Conservation (phyloP, 2,113 vertebrate genomes). For the Eublepharis macularius region DNA sequence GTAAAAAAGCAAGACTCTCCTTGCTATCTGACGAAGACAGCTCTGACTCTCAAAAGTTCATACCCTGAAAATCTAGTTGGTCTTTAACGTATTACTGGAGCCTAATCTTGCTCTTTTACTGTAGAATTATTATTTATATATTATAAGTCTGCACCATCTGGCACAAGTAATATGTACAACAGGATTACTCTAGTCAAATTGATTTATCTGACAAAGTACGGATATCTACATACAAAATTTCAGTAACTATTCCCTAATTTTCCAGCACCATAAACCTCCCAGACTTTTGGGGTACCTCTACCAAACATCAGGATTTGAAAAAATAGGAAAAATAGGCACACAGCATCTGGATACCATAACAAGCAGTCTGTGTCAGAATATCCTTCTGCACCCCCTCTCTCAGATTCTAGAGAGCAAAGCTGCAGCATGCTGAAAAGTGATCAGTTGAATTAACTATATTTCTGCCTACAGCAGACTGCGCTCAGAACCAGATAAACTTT, state of each 20-base stretch:
- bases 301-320: background rate
- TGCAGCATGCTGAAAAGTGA: background rate
- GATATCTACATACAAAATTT: background rate
- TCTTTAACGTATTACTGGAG: no score
- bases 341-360: background rate
- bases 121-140: no score
- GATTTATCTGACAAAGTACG: no score
- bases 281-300: background rate
- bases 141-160: no score
- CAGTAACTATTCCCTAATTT: background rate
- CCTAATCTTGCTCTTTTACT: no score
- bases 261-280: background rate
- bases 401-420: background rate
- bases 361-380: no score
- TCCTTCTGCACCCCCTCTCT: background rate
- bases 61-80: no score
- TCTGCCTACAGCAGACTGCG: background rate
- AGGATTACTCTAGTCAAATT: no score
- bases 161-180: no score
- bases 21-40: no score
- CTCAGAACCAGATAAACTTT: background rate
- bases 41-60: no score
- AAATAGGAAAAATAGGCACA: background rate
- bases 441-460: background rate
- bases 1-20: no score